Evolutionary conservation across 2,888 invertebrate genomes (phyloP).

Genomic region (Drosophila borborema): DNA sequence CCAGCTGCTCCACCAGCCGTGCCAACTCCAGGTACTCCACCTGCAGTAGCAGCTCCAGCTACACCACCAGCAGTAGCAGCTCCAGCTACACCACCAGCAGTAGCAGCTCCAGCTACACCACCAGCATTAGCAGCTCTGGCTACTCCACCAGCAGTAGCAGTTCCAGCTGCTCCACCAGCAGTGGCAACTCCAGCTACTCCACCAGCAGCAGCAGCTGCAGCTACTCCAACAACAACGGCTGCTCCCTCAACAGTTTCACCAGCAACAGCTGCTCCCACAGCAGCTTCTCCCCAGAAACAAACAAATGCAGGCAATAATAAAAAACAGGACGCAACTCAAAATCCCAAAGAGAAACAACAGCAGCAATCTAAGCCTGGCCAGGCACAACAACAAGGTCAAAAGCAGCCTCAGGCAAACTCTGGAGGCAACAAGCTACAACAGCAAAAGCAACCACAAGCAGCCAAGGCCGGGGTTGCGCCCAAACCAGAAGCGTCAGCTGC

Average conservation of each 20-base stretch:
- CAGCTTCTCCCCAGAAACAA: conserved; percentile 30
- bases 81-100: not conserved
- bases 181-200: not conserved
- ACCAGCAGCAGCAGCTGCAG: not conserved
- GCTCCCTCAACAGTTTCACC: conserved; percentile 1
- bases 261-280: conserved; percentile 2
- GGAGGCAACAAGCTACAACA: conserved; percentile 32
- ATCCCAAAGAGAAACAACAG: conserved; percentile 29
- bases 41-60: not conserved
- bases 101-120: not conserved
- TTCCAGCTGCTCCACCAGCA: conserved; percentile 14
- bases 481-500: conserved; percentile 39
- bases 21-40: conserved; percentile 4
- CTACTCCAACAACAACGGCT: conserved; percentile 14
- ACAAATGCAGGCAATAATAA: conserved; percentile 39
- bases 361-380: conserved; percentile 19
- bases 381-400: conserved; percentile 29
- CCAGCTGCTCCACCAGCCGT: conserved; percentile 6
- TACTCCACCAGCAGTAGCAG: not conserved
- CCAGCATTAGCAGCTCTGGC: not conserved
- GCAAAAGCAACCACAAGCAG: conserved; percentile 36
- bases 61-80: conserved; percentile 7
- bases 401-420: conserved; percentile 26
- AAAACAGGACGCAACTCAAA: conserved; percentile 51
- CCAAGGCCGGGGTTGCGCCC: conserved; percentile 41